A percentile compares a stretch with the other conserved stretches of the same genome.
Evolutionary conservation across 1,140 invertebrate species (phyloP).

Genomic region (Zophobas atratus): DNA sequence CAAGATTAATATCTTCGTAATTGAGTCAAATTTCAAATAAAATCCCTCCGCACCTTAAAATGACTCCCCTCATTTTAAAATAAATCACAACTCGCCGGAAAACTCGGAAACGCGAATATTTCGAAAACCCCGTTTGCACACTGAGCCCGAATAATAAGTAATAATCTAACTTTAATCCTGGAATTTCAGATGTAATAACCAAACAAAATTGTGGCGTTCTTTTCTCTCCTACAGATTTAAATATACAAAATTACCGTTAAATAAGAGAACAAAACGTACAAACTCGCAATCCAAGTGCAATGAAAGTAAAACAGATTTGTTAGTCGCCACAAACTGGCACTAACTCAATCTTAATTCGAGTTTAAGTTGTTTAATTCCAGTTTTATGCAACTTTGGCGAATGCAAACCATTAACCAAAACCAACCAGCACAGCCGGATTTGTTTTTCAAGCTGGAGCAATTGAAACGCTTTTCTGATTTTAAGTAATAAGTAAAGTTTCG

Average conservation of each 20-base stretch:
- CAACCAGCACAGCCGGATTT: constrained; percentile 30
- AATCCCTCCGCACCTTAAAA: not conserved
- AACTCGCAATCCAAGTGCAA: constrained; percentile 29
- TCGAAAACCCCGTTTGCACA: constrained; percentile 25
- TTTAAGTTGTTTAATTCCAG: constrained; percentile 58
- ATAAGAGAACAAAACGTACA: constrained; percentile 9
- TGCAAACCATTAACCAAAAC: constrained; percentile 50
- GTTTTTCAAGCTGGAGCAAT: constrained; percentile 31
- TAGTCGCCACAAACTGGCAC: constrained; percentile 48
- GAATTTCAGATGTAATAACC: constrained; percentile 34
- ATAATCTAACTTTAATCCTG: constrained; percentile 41
- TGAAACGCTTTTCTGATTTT: constrained; percentile 48
- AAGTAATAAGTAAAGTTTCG: constrained; percentile 39
- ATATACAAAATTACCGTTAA: constrained; percentile 21
- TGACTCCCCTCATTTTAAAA: not conserved
- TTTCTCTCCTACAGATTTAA: constrained; percentile 23
- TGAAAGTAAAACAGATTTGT: constrained; percentile 42
- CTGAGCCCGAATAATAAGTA: constrained; percentile 37
- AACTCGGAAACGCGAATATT: constrained; percentile 22
- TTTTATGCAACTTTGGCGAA: constrained; percentile 55
- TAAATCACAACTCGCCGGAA: not conserved
- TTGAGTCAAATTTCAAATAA: constrained; percentile 10
- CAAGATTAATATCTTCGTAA: constrained; percentile 36
- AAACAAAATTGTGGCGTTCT: constrained; percentile 20
- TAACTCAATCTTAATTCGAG: constrained; percentile 55